A percentile compares a stretch with the other conserved stretches of the same genome.
Evolutionary conservation across 2,113 vertebrate genomes (phyloP).

Genomic region (Mobula birostris): DNA sequence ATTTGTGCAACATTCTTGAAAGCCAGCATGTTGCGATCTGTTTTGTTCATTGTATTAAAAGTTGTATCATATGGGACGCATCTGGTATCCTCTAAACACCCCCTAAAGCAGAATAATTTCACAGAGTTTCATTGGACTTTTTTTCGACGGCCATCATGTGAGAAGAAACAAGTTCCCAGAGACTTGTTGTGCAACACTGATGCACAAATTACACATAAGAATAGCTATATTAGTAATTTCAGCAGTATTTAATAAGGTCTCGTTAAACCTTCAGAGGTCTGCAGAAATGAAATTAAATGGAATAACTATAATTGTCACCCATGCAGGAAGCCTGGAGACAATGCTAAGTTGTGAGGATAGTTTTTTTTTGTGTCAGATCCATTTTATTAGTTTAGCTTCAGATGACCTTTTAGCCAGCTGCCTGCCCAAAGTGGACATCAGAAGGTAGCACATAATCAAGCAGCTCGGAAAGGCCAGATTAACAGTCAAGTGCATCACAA

Average conservation of each 20-base stretch:
- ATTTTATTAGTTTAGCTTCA: not conserved
- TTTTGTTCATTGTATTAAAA: constrained; percentile 23
- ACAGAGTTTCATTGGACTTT: not conserved
- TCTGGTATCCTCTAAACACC: not conserved
- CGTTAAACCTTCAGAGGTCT: not conserved
- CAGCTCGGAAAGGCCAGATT: not conserved
- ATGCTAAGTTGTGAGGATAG: not conserved
- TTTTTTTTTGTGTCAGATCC: not conserved
- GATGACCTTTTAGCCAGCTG: not conserved
- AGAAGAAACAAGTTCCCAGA: not conserved
- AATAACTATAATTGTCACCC: not conserved
- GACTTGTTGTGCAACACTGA: not conserved
- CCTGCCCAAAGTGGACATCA: not conserved
- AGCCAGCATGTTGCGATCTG: not conserved
- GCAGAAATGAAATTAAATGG: not conserved
- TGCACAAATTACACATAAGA: not conserved
- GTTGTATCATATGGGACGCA: constrained; percentile 25
- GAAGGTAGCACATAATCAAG: not conserved
- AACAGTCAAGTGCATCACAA: not conserved
- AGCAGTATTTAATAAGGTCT: not conserved
- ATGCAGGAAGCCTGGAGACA: not conserved
- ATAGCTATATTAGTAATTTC: not conserved
- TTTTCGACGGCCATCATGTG: not conserved
- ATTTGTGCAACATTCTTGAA: not conserved
- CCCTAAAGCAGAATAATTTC: not conserved